Evolutionary conservation across 2,888 invertebrate species (phyloP).

Genomic region (Drosophila mayaguana): DNA sequence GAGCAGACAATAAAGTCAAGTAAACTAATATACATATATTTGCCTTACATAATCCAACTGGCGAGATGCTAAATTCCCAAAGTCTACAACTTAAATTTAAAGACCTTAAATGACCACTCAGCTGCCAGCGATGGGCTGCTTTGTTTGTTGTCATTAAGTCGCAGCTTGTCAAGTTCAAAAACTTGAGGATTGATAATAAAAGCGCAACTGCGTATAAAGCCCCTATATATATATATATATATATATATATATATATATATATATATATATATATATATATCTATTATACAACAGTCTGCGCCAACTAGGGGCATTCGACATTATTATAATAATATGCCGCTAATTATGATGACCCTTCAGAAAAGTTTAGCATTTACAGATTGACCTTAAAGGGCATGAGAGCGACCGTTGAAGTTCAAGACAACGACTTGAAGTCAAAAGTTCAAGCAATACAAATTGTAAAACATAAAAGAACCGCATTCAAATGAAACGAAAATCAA

Average conservation of each 20-base stretch:
- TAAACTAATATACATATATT: constrained; percentile 1
- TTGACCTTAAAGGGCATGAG: constrained; percentile 57
- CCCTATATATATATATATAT: constrained; percentile 6
- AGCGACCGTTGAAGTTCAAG: constrained; percentile 24
- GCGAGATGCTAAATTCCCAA: not conserved
- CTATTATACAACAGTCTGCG: constrained; percentile 1
- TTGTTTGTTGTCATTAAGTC: constrained; percentile 28
- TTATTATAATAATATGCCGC: constrained; percentile 54
- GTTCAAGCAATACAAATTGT: constrained; percentile 50
- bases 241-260: constrained; percentile 1
- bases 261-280: constrained; percentile 1
- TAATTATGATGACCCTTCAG: constrained; percentile 77
- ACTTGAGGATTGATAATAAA: constrained; percentile 11
- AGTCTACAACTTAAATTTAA: not conserved
- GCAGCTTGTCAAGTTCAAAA: constrained; percentile 22
- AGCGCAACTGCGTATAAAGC: constrained; percentile 16
- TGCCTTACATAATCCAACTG: not conserved
- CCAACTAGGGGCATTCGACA: constrained; percentile 20
- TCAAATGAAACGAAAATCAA: constrained; percentile 61
- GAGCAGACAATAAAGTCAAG: constrained; percentile 2
- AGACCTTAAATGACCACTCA: constrained; percentile 7
- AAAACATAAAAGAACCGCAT: constrained; percentile 2
- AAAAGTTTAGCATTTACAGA: constrained; percentile 41
- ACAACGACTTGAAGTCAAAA: constrained; percentile 20
- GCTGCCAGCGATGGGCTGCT: not conserved